phyloP scores from a whole-genome alignment of 2,888 invertebrate species.

The Falcaria lacertinaria region DNA sequence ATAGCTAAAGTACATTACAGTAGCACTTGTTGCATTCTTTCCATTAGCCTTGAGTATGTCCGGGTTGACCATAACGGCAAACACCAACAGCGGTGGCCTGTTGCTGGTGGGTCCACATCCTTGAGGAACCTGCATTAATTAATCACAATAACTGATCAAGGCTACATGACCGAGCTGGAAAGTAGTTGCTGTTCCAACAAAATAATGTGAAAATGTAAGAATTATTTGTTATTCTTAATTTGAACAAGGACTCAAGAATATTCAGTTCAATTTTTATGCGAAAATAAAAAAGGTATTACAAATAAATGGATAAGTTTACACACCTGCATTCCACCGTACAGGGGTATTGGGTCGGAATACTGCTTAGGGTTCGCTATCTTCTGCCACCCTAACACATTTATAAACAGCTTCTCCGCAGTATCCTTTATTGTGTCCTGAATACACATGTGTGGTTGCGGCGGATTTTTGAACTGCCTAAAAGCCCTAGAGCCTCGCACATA shows the following conservation, averaged over 20 bases:
- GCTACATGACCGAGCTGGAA: conserved; percentile 1
- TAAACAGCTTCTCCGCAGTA: conserved; percentile 78
- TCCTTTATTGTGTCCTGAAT: conserved; percentile 82
- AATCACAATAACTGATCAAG: too few species aligned
- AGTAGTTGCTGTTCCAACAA: not conserved
- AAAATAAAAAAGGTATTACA: too few species aligned
- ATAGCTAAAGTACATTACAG: conserved; percentile 62
- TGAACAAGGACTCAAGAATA: too few species aligned
- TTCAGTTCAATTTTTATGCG: too few species aligned
- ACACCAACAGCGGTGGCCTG: conserved; percentile 81
- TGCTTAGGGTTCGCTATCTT: conserved; percentile 84
- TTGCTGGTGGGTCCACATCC: conserved; percentile 79
- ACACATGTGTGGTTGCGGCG: conserved; percentile 88
- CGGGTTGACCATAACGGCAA: conserved; percentile 87
- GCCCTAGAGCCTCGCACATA: conserved; percentile 80
- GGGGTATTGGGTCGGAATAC: conserved; percentile 83
- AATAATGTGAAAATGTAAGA: too few species aligned
- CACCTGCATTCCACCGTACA: conserved; percentile 87
- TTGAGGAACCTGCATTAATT: conserved; percentile 71
- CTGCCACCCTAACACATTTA: conserved; percentile 87
- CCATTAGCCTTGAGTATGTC: conserved; percentile 84
- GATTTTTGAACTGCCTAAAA: conserved; percentile 85
- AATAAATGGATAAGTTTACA: conserved; percentile 11
- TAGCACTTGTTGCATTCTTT: conserved; percentile 82
- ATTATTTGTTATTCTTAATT: too few species aligned